phyloP scores from a whole-genome alignment of 92 coral and sea anemone species.

The Epizoanthus fatuus region DNA sequence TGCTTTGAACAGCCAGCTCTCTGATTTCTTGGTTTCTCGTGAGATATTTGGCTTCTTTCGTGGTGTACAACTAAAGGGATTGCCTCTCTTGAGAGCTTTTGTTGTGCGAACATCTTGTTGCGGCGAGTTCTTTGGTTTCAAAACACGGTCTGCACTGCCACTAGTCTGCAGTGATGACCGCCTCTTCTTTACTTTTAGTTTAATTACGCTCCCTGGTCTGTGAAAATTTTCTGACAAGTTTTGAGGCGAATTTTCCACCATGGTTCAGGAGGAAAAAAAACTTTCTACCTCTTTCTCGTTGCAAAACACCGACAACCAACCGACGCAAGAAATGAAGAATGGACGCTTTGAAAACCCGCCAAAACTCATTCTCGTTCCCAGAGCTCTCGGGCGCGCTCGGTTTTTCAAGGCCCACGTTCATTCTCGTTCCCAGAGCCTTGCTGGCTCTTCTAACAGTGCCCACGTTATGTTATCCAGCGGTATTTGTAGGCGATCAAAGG shows the following conservation, averaged over 20 bases:
- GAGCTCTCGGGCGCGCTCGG: too few species aligned
- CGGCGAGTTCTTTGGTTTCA: constrained; percentile 73
- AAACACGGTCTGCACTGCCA: constrained; percentile 57
- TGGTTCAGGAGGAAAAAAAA: not conserved
- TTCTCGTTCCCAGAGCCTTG: too few species aligned
- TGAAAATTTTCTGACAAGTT: constrained; percentile 13
- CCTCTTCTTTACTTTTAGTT: constrained; percentile 83
- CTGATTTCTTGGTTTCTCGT: constrained; percentile 37
- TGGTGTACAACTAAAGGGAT: constrained; percentile 93
- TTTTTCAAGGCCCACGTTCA: too few species aligned
- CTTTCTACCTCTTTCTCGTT: not conserved
- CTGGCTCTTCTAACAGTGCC: too few species aligned
- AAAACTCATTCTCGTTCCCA: too few species aligned
- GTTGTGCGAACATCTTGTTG: constrained; percentile 65
- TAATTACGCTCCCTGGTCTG: constrained; percentile 78
- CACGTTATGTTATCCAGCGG: too few species aligned
- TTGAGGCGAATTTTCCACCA: constrained; percentile 9
- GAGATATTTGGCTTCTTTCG: constrained; percentile 74
- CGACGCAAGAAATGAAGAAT: not conserved
- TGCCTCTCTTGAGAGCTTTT: constrained; percentile 76
- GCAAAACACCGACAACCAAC: not conserved
- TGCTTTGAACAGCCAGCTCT: constrained; percentile 76
- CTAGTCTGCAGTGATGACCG: constrained; percentile 36
- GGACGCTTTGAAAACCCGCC: constrained; percentile 34
- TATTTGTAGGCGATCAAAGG: too few species aligned